Base-by-base conservation (phyloP, 2,888 invertebrate genomes). In the Agrilus cyanescens region DNA sequence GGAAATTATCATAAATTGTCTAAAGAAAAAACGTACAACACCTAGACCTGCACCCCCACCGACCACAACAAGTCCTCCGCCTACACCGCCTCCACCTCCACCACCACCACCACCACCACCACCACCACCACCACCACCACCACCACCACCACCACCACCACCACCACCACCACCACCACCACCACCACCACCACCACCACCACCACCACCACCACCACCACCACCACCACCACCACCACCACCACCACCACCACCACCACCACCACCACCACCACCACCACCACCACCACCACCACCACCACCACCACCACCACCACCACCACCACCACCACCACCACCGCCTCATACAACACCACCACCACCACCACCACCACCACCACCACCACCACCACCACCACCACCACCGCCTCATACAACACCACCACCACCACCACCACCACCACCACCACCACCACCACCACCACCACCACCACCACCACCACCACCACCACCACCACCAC, bases 131-230 rank as follows among this genome's bases (percentile, higher is more conserved):
- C 40, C 50, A 32, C 32, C 49, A 8, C 47, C 50, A 15, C 31
- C 43, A 40, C 43, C 47, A 18, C 45, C 49, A 13, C 39, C 49
- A 15, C 56, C 61, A 12, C 57, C 57, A n/a, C 48, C 47, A 40
- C 49, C 46, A n/a, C 44, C 50, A 16, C 43, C 49, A 10, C 12
- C 41, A 20, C 25, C 40, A 37, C 18, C 31, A 14, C 38, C 43
- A 2, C 46, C 51, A 14, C 50, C 54, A 10, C 18, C 40, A 5
- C 3, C 41, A 14, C 18, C 43, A 6, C 31, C 36, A 12, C 10
- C 35, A 37, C 47, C 50, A 20, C 31, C 48, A 8, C 50, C 50
- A 15, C 37, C 50, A 2, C 46, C 50, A 12, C 46, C 51, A 7
- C 41, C 50, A 12, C 44, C 48, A 1, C 13, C 45, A 20, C 38